Percentiles rank a stretch among this genome's conserved stretches.
These are phyloP conservation scores for Chionis minor DNA, from an alignment of 2,113 vertebrate genomes.

Conservation along the genomic window DNA sequence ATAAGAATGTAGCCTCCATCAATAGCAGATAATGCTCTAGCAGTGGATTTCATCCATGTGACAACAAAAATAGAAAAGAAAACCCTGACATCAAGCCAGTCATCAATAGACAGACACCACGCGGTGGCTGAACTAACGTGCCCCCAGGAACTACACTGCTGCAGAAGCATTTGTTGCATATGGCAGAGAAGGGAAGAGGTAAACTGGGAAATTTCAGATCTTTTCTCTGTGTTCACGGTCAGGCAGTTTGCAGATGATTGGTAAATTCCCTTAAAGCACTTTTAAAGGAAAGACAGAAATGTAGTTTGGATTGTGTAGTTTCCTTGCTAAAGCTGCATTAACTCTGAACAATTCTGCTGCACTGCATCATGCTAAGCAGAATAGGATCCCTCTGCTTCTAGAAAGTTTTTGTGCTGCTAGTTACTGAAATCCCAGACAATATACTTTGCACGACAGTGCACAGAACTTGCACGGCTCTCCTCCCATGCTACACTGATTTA, in stretches of 20 bases:
- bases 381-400: background rate
- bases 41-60: background rate
- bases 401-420: background rate
- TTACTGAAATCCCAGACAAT: background rate
- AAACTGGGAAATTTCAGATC: background rate
- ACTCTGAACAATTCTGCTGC: background rate
- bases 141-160: background rate
- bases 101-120: background rate
- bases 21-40: background rate
- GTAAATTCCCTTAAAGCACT: background rate
- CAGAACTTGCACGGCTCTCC: background rate
- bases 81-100: background rate
- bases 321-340: background rate
- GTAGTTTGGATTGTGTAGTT: background rate
- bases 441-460: background rate
- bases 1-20: background rate
- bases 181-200: background rate
- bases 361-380: background rate
- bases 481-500: background rate
- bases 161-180: background rate
- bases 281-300: background rate
- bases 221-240: background rate
- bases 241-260: background rate
- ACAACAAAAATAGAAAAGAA: background rate
- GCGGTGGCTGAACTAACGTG: background rate